phyloP scores from a whole-genome alignment of 92 coral and sea anemone species.

The Parazoanthus darwini region DNA sequence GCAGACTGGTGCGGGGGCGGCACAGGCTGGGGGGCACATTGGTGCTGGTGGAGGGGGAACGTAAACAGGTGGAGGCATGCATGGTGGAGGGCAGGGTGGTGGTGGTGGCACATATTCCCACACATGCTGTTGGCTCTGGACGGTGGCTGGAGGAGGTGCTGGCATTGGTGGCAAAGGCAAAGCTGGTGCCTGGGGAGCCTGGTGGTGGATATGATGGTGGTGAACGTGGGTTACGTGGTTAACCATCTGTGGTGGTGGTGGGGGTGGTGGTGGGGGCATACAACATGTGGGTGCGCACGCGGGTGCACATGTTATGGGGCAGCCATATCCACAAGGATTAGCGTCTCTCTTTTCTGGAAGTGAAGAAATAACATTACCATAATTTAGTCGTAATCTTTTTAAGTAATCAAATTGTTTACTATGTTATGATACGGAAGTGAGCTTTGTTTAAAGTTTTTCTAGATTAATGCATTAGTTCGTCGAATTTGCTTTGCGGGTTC shows the following conservation, averaged over 20 bases:
- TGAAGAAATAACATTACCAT: not conserved
- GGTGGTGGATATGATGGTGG: slow-evolving; percentile 87
- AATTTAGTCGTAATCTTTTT: not conserved
- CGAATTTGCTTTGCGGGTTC: too few species aligned
- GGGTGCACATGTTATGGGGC: slow-evolving; percentile 86
- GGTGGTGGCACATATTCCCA: slow-evolving; percentile 94
- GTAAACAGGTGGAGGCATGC: slow-evolving; percentile 65
- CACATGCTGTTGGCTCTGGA: slow-evolving; percentile 90
- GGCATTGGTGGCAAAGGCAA: slow-evolving; percentile 75
- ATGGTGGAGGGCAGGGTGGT: slow-evolving; percentile 80
- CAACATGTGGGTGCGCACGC: slow-evolving; percentile 78
- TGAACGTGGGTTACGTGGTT: slow-evolving; percentile 82
- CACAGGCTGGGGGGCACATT: slow-evolving; percentile 62
- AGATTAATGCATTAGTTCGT: not conserved
- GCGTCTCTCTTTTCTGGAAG: slow-evolving; percentile 89
- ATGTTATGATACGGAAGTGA: not conserved
- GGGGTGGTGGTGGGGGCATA: slow-evolving; percentile 92
- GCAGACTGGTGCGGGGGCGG: slow-evolving; percentile 51
- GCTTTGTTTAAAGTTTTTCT: not conserved
- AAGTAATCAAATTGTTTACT: not conserved
- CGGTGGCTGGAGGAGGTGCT: slow-evolving; percentile 92
- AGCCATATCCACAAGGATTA: slow-evolving; percentile 87
- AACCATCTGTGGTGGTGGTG: slow-evolving; percentile 90
- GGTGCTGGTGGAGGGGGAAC: slow-evolving; percentile 42
- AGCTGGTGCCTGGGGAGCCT: slow-evolving; percentile 82